phyloP scores from a whole-genome alignment of 2,888 invertebrate genomes.

The Anorthoa munda region DNA sequence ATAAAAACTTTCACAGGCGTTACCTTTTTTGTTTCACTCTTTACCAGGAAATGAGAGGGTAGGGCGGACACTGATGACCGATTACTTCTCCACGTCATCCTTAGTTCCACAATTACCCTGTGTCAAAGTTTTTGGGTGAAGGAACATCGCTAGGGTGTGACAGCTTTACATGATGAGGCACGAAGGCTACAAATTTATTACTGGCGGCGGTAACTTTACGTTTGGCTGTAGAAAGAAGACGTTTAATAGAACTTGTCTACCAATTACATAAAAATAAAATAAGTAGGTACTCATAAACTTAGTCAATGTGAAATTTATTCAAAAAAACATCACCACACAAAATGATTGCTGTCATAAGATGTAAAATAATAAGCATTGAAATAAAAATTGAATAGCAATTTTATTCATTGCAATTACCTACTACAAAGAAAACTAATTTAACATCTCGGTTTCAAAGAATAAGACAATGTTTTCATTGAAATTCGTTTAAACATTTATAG shows the following conservation, averaged over 20 bases:
- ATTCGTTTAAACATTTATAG: not conserved
- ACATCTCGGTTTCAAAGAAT: not conserved
- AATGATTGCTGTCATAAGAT: not conserved
- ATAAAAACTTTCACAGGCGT: conserved; percentile 55
- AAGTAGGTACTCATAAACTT: not conserved
- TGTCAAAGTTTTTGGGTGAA: conserved; percentile 56
- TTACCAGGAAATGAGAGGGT: conserved; percentile 45
- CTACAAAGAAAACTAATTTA: not conserved
- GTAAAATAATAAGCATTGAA: not conserved
- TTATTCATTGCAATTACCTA: not conserved
- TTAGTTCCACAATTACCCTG: conserved; percentile 58
- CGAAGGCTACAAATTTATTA: conserved; percentile 27
- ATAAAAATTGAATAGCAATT: not conserved
- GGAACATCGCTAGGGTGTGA: conserved; percentile 34
- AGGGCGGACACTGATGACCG: conserved; percentile 44
- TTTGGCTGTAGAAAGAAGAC: conserved; percentile 1
- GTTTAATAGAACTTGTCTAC: conserved; percentile 7
- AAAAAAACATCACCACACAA: not conserved
- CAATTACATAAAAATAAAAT: not conserved
- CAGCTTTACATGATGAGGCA: conserved; percentile 26
- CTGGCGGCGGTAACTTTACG: not conserved
- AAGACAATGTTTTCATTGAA: conserved; percentile 16
- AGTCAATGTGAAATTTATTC: not conserved
- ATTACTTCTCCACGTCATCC: conserved; percentile 54
- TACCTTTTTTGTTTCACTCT: conserved; percentile 7